phyloP scores from a whole-genome alignment of 2,888 invertebrate species.

The Synanthedon myopaeformis region DNA sequence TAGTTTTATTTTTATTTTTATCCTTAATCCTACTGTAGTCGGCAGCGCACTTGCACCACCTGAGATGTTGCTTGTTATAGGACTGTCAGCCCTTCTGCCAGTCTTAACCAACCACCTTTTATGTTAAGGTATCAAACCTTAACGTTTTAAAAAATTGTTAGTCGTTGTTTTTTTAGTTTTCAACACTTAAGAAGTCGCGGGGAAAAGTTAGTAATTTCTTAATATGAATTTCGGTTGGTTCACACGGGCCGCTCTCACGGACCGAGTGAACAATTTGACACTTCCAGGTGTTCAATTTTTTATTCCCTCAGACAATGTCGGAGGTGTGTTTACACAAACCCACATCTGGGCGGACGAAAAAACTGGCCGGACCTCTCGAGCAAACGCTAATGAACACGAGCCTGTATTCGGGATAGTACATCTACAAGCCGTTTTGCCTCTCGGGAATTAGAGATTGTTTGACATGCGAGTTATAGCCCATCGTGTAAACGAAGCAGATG shows the following conservation, averaged over 20 bases:
- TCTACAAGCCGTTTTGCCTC: conserved; percentile 19
- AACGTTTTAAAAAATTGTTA: too few relatives aligned
- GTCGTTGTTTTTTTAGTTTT: neutral
- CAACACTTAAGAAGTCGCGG: too few relatives aligned
- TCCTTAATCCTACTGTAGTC: too few relatives aligned
- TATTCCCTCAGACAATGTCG: conserved; percentile 47
- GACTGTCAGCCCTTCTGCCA: too few relatives aligned
- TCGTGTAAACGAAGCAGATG: conserved; percentile 46
- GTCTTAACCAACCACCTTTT: too few relatives aligned
- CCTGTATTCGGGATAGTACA: conserved; percentile 12
- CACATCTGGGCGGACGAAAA: conserved; percentile 65
- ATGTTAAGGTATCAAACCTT: too few relatives aligned
- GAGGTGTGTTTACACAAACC: conserved; percentile 51
- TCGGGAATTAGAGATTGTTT: conserved; percentile 40
- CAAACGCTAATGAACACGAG: conserved; percentile 54
- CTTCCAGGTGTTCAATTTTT: conserved; percentile 69
- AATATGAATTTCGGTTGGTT: conserved; percentile 23
- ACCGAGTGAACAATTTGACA: conserved; percentile 67
- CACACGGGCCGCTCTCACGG: conserved; percentile 57
- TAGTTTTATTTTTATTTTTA: too few relatives aligned
- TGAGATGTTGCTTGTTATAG: too few relatives aligned
- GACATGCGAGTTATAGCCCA: conserved; percentile 32
- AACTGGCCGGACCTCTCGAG: conserved; percentile 64
- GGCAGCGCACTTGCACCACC: too few relatives aligned
- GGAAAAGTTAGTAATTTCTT: too few relatives aligned